Base-by-base conservation (phyloP, 2,113 vertebrate genomes). In the Andinoacara biseriatus region DNA sequence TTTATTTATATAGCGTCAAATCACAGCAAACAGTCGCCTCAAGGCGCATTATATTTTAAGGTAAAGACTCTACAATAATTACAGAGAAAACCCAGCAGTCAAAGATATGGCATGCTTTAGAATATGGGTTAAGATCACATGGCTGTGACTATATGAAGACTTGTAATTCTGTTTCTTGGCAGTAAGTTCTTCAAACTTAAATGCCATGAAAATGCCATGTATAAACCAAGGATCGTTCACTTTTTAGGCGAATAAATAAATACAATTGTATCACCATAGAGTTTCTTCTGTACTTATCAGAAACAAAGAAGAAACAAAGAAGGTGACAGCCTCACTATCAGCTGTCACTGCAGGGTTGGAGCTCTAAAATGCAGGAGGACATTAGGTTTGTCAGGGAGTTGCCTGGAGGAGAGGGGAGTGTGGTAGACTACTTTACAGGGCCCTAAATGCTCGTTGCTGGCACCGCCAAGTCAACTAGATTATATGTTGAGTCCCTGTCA, bases 241-340 rank as follows among this genome's bases (percentile, higher is more conserved):
- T 38, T 38, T 38, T 38, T 38, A 38, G 35, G 35, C 35, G 35
- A 38, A 38, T 38, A 38, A 9, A 38, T 38, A 10, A 38, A 38
- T 38, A 38, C 35, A 9, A 38, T 38, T 2, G 2, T 38, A 78
- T 35, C 80, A 76, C 35, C 54, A 63, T 26, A 83, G 46, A 24
- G 8, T 24, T 17, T 13, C 22, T 31, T 5, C 7, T n/a, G 20
- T 10, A 38, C 56, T 74, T 79, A 60, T 62, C 57, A 58, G 78
- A 80, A 86, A 86, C 88, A 92, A 90, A 89, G 63, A 65, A 81
- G 86, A 80, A 87, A 86, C 88, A 92, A 90, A 89, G 63, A 65
- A 81, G 86, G 86, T 89, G 65, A 78, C 90, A 86, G 76, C 86
- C 91, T 78, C 77, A 57, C 22, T 78, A 54, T 56, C 43, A 74